These are phyloP conservation scores for Troilus luridus DNA, from an alignment of 2,888 invertebrate species.

Conservation along the genomic window DNA sequence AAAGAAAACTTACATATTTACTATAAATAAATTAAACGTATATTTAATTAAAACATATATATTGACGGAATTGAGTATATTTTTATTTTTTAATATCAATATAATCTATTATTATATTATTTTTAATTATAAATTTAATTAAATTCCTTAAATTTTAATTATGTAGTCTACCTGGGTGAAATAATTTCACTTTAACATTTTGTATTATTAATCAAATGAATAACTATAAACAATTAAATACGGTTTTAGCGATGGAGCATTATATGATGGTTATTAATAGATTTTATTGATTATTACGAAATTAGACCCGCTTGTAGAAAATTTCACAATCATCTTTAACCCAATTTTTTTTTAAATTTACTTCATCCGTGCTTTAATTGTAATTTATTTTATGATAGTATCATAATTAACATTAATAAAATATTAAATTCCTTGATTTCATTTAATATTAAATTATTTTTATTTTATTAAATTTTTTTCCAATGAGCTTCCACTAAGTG, in stretches of 20 bases:
- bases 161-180: background rate
- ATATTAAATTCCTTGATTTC: too few species aligned
- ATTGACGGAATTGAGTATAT: background rate
- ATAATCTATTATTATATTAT: background rate
- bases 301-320: background rate
- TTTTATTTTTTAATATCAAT: background rate
- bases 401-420: too few species aligned
- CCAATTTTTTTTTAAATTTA: background rate
- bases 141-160: background rate
- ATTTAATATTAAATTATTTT: too few species aligned
- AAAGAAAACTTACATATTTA: slow-evolving; percentile 27
- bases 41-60: background rate
- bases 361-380: background rate
- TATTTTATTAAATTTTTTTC: too few species aligned
- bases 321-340: background rate
- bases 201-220: background rate
- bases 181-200: background rate
- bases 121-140: background rate
- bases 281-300: slow-evolving; percentile 5
- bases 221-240: background rate
- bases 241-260: background rate
- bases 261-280: background rate
- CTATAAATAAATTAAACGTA: slow-evolving; percentile 6
- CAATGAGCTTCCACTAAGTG: too few species aligned
- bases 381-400: too few species aligned